These are phyloP conservation scores for Nothocercus nigrocapillus DNA, from an alignment of 2,113 vertebrate species.

Conservation along the genomic window DNA sequence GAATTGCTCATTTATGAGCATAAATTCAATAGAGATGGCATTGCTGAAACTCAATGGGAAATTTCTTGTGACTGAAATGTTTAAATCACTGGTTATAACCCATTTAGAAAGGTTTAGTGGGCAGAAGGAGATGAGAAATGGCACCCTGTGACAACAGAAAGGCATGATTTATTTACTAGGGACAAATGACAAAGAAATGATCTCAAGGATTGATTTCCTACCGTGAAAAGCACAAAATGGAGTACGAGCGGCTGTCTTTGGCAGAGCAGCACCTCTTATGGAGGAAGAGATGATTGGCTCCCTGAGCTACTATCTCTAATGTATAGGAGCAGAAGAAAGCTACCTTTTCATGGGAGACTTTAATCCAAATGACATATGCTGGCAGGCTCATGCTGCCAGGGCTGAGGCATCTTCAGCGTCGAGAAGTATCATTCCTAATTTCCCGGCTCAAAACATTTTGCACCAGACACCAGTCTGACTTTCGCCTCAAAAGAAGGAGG, in stretches of 20 bases:
- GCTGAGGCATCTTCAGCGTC: background rate
- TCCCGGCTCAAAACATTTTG: background rate
- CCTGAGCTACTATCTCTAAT: background rate
- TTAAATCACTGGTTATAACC: slow-evolving; percentile 5
- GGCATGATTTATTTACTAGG: background rate
- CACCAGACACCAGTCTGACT: background rate
- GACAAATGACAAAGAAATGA: background rate
- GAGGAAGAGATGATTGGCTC: background rate
- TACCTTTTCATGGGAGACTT: background rate
- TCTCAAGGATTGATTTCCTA: background rate
- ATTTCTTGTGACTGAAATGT: slow-evolving; percentile 1
- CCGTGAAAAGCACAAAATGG: background rate
- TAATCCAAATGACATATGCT: background rate
- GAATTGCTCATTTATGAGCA: background rate
- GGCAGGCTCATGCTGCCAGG: background rate
- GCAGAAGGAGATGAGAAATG: background rate
- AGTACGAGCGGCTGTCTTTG: background rate
- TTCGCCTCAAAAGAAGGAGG: background rate
- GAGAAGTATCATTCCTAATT: background rate
- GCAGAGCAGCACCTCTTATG: background rate
- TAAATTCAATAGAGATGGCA: background rate
- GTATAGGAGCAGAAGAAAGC: background rate
- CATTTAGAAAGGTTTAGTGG: background rate
- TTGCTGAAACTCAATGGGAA: background rate
- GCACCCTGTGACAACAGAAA: background rate